Percentiles rank a stretch among this genome's conserved stretches.
Conservation (phyloP, 2,113 vertebrate genomes). For the Patagioenas fasciata region DNA sequence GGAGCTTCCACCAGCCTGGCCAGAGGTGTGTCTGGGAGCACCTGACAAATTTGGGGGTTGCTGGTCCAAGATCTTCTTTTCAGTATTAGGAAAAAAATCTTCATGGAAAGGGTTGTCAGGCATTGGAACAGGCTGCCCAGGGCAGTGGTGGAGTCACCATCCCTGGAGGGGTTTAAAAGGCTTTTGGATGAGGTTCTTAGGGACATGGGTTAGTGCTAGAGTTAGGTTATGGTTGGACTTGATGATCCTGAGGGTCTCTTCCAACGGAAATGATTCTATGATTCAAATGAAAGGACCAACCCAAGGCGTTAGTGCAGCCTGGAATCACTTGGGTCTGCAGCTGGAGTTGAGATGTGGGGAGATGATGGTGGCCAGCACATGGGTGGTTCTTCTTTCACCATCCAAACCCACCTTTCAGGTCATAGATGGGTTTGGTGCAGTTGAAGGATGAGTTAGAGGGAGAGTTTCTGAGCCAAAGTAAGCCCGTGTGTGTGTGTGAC, state of each 20-base stretch:
- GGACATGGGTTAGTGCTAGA: too few species aligned
- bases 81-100: too few species aligned
- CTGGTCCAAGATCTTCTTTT: not conserved
- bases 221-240: too few species aligned
- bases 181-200: too few species aligned
- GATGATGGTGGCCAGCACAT: not conserved
- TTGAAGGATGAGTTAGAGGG: not conserved
- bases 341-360: not conserved
- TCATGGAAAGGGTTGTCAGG: too few species aligned
- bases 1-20: not conserved
- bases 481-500: not conserved
- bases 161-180: too few species aligned
- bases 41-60: not conserved
- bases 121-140: too few species aligned
- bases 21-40: conserved; percentile 27
- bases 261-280: rapidly evolving
- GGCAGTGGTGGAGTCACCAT: too few species aligned
- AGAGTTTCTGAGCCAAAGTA: not conserved
- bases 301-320: not conserved
- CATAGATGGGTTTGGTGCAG: not conserved
- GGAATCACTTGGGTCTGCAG: not conserved
- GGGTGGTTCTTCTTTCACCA: not conserved
- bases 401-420: not conserved
- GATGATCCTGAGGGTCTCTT: too few species aligned
- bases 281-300: not conserved